A percentile compares a stretch with the other conserved stretches of the same genome.
Conservation (phyloP, 1,140 invertebrate species). For the Ceratina calcarata region DNA sequence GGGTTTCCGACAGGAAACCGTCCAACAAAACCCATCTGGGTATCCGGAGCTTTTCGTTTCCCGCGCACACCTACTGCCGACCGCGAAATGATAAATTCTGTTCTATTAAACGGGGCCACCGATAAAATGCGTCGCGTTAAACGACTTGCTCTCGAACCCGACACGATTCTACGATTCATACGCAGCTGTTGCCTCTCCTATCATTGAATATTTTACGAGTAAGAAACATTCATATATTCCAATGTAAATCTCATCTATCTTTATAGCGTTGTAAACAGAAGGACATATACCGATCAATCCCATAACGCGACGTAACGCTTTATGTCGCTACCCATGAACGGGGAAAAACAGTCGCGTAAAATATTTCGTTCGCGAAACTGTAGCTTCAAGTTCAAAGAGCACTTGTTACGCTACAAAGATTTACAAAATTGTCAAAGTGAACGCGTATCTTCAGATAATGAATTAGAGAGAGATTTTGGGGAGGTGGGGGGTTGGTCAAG, state of each 20-base stretch:
- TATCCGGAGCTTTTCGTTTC: slow-evolving; percentile 33
- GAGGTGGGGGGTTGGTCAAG: no score
- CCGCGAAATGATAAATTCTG: slow-evolving; percentile 33
- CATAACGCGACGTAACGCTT: background rate
- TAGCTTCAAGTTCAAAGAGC: slow-evolving; percentile 8
- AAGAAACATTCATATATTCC: background rate
- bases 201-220: slow-evolving; percentile 8
- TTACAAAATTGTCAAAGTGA: background rate
- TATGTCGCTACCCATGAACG: slow-evolving; percentile 8
- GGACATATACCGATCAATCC: background rate
- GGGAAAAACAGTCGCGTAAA: background rate
- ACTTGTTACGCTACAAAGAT: slow-evolving; percentile 24
- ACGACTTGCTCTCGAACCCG: background rate
- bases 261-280: background rate
- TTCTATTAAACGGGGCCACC: slow-evolving; percentile 13
- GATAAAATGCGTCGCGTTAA: slow-evolving; percentile 30
- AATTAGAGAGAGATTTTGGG: slow-evolving; percentile 16
- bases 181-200: no score
- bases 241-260: background rate
- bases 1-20: slow-evolving; percentile 47
- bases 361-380: slow-evolving; percentile 1
- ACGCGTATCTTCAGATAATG: background rate
- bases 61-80: background rate
- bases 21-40: slow-evolving; percentile 47
- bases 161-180: no score